These are phyloP conservation scores for Agriopis marginaria DNA, from an alignment of 2,888 invertebrate species.

Conservation along the genomic window DNA sequence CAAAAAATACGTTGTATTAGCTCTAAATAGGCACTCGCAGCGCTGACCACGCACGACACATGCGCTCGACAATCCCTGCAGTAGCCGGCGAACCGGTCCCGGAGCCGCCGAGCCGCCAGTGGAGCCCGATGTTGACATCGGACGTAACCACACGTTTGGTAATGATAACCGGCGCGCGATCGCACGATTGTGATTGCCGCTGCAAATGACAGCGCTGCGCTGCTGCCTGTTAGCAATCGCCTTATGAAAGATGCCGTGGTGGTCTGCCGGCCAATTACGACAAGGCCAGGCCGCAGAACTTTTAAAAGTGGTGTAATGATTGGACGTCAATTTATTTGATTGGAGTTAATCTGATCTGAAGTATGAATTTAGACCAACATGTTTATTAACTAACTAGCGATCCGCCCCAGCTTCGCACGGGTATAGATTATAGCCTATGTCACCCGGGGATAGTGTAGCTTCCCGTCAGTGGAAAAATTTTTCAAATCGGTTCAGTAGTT, in stretches of 20 bases:
- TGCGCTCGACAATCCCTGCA: conserved; percentile 7
- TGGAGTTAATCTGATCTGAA: conserved; percentile 14
- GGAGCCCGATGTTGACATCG: conserved; percentile 39
- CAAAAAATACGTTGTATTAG: no score
- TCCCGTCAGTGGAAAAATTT: no score
- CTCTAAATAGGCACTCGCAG: no score
- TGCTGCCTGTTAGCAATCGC: conserved; percentile 30
- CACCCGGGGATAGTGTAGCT: no score
- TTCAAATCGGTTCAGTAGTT: no score
- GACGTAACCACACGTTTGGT: conserved; percentile 38
- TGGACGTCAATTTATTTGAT: conserved; percentile 9
- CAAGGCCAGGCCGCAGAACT: conserved; percentile 29
- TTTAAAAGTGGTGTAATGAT: conserved; percentile 15
- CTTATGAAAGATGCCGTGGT: conserved; percentile 31
- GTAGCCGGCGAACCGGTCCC: conserved; percentile 22
- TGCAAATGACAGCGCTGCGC: conserved; percentile 28
- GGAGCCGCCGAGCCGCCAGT: conserved; percentile 2
- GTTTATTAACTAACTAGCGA: no score
- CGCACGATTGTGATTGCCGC: conserved; percentile 39
- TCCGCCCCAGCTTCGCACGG: no score
- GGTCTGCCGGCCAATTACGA: conserved; percentile 14
- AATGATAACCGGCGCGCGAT: conserved; percentile 34
- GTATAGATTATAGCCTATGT: no score
- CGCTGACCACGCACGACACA: background rate
- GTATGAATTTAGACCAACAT: background rate